Percentiles rank a stretch among this genome's conserved stretches.
Evolutionary conservation across 2,797 vertebrate species (phyloP).

Genomic region (Sebastes baramenuke): DNA sequence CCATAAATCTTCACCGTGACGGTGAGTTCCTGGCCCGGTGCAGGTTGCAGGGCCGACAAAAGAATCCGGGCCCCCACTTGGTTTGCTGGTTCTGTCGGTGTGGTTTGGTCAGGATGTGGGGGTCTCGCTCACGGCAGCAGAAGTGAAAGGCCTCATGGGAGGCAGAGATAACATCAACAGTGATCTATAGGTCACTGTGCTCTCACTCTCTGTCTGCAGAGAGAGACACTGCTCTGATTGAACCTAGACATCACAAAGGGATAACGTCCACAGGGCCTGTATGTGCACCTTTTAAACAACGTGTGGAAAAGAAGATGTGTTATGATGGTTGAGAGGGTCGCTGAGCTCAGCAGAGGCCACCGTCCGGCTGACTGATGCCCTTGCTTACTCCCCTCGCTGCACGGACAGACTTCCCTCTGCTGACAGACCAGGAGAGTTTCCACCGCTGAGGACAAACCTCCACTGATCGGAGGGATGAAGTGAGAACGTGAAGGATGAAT

Average conservation of each 20-base stretch:
- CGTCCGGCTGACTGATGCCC: slow-evolving; percentile 65
- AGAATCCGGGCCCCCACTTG: slow-evolving; percentile 76
- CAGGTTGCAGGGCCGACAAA: slow-evolving; percentile 89
- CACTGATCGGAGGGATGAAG: background rate
- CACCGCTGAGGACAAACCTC: slow-evolving; percentile 1
- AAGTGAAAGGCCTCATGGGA: slow-evolving; percentile 84
- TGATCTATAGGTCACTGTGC: slow-evolving; percentile 84
- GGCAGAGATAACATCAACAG: slow-evolving; percentile 90
- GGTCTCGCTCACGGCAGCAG: slow-evolving; percentile 74
- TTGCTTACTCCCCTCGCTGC: slow-evolving; percentile 52
- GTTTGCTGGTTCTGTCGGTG: slow-evolving; percentile 28
- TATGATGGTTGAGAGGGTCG: slow-evolving; percentile 18
- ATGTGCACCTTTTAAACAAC: background rate
- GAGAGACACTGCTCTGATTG: background rate
- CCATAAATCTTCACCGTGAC: slow-evolving; percentile 93
- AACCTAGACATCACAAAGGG: slow-evolving; percentile 20
- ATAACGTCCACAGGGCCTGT: slow-evolving; percentile 27
- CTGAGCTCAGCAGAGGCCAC: slow-evolving; percentile 51
- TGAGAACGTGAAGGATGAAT: slow-evolving; percentile 16
- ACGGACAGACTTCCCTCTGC: slow-evolving; percentile 41
- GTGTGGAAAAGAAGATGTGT: slow-evolving; percentile 28
- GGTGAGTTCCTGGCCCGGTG: slow-evolving; percentile 87
- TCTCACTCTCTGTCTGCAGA: slow-evolving; percentile 66
- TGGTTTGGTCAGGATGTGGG: slow-evolving; percentile 89
- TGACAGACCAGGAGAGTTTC: background rate